Evolutionary conservation across 1,140 invertebrate species (phyloP), one percentile per base, ranked within the genome.

Genomic region (Vanessa tameamea): DNA sequence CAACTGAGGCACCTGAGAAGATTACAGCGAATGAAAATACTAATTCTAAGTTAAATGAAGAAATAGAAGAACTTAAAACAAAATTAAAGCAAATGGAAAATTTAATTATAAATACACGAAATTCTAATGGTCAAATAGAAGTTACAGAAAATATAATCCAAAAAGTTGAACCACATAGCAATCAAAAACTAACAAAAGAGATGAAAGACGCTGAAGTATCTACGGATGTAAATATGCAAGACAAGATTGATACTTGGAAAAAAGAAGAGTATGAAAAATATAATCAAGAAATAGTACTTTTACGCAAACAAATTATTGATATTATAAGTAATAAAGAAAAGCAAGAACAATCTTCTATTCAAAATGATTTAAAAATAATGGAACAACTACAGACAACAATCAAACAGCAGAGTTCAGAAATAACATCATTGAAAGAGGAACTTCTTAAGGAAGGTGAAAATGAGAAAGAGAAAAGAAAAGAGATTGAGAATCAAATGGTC

Each of bases 41-140:
- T 76, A 85, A 82, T 72, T 71, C 59, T 50, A 88, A 86, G 72
- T 93, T 82, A 93, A 95, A 82, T 92, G 93, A 83, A 73, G 94
- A 78, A 93, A 93, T 85, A 75, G 82, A 82, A 71, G 76, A 88
- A 84, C 63, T 94, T 78, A 86, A 86, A 79, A 61, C 70, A 43
- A 92, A 89, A 88, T 82, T 88, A 78, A 92, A 82, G 83, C 87
- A 82, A 82, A 89, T 83, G 93, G 88, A 91, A 83, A 71, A 57
- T 37, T 75, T 76, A 64, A 73, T 80, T 61, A 61, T 47, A 53
- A 72, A 69, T 37, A 71, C 26, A 43, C 47, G 65, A n/a, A 83
- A 78, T 47, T 66, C 71, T 20, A 83, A 72, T 48, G 80, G 71
- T 11, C 64, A 75, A 72, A 64, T 59, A 51, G 66, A 66, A 55